Percentiles rank a stretch among this genome's conserved stretches.
phyloP scores from a whole-genome alignment of 2,797 vertebrate species.

The Cynodonichthys magdalenae region DNA sequence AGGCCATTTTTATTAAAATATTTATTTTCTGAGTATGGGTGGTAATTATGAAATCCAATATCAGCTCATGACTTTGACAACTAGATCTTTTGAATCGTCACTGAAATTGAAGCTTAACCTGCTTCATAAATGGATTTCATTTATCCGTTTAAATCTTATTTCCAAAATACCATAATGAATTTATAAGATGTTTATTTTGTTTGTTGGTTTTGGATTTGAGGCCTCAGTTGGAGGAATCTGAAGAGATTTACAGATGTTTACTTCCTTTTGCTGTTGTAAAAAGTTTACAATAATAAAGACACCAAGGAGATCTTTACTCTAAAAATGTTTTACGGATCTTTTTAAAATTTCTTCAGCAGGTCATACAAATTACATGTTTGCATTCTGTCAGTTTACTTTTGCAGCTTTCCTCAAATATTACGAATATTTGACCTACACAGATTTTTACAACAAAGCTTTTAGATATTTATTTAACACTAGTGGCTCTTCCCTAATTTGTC shows the following conservation, averaged over 20 bases:
- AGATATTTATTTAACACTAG: too few relatives aligned
- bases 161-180: background rate
- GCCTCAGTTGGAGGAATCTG: slow-evolving; percentile 1
- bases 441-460: too few relatives aligned
- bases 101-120: background rate
- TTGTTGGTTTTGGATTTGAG: background rate
- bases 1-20: background rate
- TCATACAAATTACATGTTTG: background rate
- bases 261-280: slow-evolving; percentile 19
- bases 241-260: slow-evolving; percentile 54
- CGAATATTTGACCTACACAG: too few relatives aligned
- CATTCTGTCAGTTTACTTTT: too few relatives aligned
- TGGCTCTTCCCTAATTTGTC: too few relatives aligned
- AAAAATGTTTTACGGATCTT: background rate
- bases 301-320: background rate
- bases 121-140: too few relatives aligned
- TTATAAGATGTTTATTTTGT: background rate
- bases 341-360: too few relatives aligned
- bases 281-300: background rate
- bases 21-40: slow-evolving; percentile 3
- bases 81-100: background rate
- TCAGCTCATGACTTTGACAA: too few relatives aligned
- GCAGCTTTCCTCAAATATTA: too few relatives aligned
- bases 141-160: background rate
- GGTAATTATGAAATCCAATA: slow-evolving; percentile 5